Evolutionary conservation across 2,113 vertebrate species (phyloP).

Genomic region (Barbus barbus): DNA sequence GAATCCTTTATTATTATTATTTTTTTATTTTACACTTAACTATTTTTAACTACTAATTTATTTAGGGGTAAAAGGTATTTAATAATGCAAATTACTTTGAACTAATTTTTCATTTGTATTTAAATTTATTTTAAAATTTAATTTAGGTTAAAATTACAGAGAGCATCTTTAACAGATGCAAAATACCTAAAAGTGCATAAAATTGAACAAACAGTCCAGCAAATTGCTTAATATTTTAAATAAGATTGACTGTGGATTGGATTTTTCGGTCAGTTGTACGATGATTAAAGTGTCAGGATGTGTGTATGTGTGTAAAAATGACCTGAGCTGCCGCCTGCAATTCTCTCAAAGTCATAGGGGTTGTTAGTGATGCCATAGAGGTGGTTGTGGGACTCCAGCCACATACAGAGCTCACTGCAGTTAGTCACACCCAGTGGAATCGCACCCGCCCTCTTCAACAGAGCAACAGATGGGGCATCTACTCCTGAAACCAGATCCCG

Average conservation of each 20-base stretch:
- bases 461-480: conserved; percentile 77
- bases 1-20: too few relatives aligned
- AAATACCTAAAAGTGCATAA: not conserved
- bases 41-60: not conserved
- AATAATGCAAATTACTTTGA: not conserved
- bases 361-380: conserved; percentile 85
- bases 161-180: not conserved
- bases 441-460: conserved; percentile 83
- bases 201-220: not conserved
- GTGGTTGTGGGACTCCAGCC: conserved; percentile 86
- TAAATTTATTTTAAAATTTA: rapidly evolving
- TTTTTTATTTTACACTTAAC: too few relatives aligned
- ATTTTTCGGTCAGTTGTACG: not conserved
- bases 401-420: conserved; percentile 91
- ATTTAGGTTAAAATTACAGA: not conserved
- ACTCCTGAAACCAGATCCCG: conserved; percentile 66
- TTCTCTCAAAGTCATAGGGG: conserved; percentile 83
- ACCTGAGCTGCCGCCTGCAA: conserved; percentile 90
- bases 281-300: too few relatives aligned
- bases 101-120: too few relatives aligned
- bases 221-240: too few relatives aligned
- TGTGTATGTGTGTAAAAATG: not conserved
- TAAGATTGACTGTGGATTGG: not conserved
- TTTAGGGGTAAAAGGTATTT: not conserved
- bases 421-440: conserved; percentile 90